A percentile compares a stretch with the other conserved stretches of the same genome.
These are phyloP conservation scores for Lithosia quadra DNA, from an alignment of 2,888 invertebrate species.

Conservation along the genomic window DNA sequence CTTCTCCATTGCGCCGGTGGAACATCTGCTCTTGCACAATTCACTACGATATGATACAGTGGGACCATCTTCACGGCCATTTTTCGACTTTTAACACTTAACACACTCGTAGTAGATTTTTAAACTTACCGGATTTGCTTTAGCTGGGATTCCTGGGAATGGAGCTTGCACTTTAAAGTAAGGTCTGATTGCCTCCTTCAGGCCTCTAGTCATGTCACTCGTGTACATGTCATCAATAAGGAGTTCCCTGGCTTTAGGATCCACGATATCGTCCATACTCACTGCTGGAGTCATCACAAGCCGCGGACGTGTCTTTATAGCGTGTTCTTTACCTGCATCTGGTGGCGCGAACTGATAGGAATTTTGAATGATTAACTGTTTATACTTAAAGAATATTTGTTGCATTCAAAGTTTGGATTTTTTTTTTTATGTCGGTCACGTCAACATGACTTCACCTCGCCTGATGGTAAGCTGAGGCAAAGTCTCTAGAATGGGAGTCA, in stretches of 20 bases:
- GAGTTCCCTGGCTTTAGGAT: conserved; percentile 49
- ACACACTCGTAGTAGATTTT: neutral
- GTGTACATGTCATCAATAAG: conserved; percentile 64
- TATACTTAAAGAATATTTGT: neutral
- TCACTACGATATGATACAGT: neutral
- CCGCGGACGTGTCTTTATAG: conserved; percentile 63
- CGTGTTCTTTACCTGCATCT: conserved; percentile 54
- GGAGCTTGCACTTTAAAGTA: conserved; percentile 51
- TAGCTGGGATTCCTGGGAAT: conserved; percentile 42
- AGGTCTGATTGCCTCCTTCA: conserved; percentile 31
- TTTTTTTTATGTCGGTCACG: no score
- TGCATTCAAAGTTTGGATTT: no score
- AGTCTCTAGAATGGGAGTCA: no score
- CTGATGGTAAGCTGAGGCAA: no score
- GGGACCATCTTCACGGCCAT: neutral
- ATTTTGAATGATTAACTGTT: neutral
- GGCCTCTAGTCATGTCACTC: conserved; percentile 43
- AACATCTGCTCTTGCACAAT: neutral
- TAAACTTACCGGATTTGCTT: conserved; percentile 48
- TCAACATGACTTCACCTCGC: no score
- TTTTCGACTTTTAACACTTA: no score
- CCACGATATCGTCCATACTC: conserved; percentile 65
- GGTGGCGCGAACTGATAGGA: conserved; percentile 37
- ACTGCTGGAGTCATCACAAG: conserved; percentile 69
- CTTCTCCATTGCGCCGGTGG: neutral